These are phyloP conservation scores for Dasyprocta punctata DNA, from an alignment of 2,113 vertebrate species.

Conservation along the genomic window DNA sequence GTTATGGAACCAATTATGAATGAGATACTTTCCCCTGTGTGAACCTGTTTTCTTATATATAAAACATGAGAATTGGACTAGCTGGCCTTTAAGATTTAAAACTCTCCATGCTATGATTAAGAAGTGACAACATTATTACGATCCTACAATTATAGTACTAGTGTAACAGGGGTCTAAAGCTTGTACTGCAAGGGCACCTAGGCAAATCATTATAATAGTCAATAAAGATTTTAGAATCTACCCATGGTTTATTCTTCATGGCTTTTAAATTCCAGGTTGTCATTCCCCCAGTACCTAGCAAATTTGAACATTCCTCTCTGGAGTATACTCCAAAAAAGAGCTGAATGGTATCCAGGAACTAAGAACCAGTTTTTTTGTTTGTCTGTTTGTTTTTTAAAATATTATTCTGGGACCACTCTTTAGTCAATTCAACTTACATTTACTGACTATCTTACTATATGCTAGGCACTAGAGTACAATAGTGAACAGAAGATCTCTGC, in stretches of 20 bases:
- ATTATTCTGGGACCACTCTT: conserved; percentile 9
- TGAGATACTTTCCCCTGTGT: neutral
- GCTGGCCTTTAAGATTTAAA: conserved; percentile 53
- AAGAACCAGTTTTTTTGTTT: neutral
- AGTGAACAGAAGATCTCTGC: neutral
- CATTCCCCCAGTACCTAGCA: conserved; percentile 32
- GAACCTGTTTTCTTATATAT: conserved; percentile 44
- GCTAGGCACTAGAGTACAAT: neutral
- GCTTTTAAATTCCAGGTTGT: conserved; percentile 37
- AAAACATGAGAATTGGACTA: conserved; percentile 40
- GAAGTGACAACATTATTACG: conserved; percentile 59
- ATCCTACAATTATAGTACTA: conserved; percentile 63
- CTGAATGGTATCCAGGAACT: neutral
- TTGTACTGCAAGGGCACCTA: conserved; percentile 30
- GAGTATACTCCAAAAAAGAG: conserved; percentile 23
- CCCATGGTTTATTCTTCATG: conserved; percentile 53
- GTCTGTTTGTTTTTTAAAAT: neutral
- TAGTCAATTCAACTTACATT: conserved; percentile 38
- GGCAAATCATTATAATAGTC: conserved; percentile 60
- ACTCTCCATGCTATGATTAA: conserved; percentile 58
- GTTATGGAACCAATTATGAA: neutral
- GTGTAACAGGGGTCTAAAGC: conserved; percentile 56
- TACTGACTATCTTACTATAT: conserved; percentile 7
- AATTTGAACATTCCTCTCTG: conserved; percentile 37
- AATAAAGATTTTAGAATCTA: conserved; percentile 53